Evolutionary conservation across 2,797 vertebrate genomes (phyloP).

Genomic region (Falco rusticolus): DNA sequence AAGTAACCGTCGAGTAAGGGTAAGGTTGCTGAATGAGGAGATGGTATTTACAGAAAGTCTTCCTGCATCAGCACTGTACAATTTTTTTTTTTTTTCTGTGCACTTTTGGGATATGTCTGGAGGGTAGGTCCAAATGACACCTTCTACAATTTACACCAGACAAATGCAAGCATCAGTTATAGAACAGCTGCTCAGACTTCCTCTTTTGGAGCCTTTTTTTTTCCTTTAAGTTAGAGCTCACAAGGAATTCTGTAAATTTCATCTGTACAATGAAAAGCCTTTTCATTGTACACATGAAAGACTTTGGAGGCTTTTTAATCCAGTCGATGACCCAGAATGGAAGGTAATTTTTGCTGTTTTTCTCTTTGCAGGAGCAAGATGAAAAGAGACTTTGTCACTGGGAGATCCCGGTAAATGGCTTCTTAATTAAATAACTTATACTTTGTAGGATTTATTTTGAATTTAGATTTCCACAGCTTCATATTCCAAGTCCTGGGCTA

Average conservation of each 20-base stretch:
- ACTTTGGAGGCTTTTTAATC: neutral
- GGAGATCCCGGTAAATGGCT: slow-evolving; percentile 74
- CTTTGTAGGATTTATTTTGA: neutral
- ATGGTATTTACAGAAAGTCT: neutral
- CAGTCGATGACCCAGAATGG: neutral
- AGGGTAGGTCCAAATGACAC: neutral
- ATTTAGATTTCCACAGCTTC: neutral
- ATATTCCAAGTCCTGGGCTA: neutral
- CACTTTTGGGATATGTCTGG: neutral
- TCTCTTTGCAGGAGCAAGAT: slow-evolving; percentile 66
- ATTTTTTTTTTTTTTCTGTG: neutral
- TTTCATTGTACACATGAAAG: neutral
- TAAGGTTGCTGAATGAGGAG: neutral
- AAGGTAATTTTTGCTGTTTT: slow-evolving; percentile 18
- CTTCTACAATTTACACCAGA: neutral
- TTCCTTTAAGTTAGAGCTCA: neutral
- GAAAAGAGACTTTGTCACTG: slow-evolving; percentile 67
- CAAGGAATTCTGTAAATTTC: neutral
- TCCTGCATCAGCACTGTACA: neutral
- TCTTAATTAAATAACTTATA: slow-evolving; percentile 37
- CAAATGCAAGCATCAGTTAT: neutral
- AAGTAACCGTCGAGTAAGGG: neutral
- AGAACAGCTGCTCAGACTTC: neutral
- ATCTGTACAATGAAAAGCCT: neutral
- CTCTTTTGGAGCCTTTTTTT: neutral